Evolutionary conservation across 2,797 vertebrate genomes (phyloP), one percentile per base, ranked within the genome.

Genomic region (Pipistrellus nathusii): DNA sequence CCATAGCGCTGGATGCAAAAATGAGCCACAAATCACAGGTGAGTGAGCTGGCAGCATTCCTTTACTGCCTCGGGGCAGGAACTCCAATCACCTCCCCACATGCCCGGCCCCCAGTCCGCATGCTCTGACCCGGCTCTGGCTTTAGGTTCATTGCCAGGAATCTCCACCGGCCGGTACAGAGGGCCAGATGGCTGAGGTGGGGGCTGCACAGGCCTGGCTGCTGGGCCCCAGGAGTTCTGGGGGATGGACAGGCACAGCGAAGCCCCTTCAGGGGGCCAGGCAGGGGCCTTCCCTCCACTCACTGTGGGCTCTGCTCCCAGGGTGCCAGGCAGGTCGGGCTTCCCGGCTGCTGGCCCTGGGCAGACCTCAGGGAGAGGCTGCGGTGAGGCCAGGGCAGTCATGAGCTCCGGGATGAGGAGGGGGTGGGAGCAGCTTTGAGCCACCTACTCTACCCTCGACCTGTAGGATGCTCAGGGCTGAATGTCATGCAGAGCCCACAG

Each of bases 261-360:
- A n/a, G 64, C 64, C 15, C 51, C 38, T 35, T 1, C 4, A 57
- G 48, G 30, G 48, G 7, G 4, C 38, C 51, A 32, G 38, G 64
- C 46, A 64, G 90, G 85, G 90, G 82, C 35, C 48, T 94, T 75
- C 89, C 95, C 38, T 94, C 46, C 17, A 44, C 44, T 53, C 85
- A 90, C 46, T 48, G 72, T 18, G 77, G 84, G 17, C 73, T 88
- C 62, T 93, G 75, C 20, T 75, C 48, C 51, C 46, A 85, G 4
- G 96, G 71, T 95, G 48, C 11, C 80, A 80, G 27, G 23, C 23
- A 57, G 73, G 57, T 15, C 7, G 20, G n/a, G 38, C 48, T 5
- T 41, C 32, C 21, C 14, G 57, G 68, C 25, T 12, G 30, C 44
- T 55, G 48, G 55, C 85, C 62, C 81, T 46, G 38, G 4, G 57